phyloP scores from a whole-genome alignment of 1,140 invertebrate genomes.

The Lepidurus arcticus region DNA sequence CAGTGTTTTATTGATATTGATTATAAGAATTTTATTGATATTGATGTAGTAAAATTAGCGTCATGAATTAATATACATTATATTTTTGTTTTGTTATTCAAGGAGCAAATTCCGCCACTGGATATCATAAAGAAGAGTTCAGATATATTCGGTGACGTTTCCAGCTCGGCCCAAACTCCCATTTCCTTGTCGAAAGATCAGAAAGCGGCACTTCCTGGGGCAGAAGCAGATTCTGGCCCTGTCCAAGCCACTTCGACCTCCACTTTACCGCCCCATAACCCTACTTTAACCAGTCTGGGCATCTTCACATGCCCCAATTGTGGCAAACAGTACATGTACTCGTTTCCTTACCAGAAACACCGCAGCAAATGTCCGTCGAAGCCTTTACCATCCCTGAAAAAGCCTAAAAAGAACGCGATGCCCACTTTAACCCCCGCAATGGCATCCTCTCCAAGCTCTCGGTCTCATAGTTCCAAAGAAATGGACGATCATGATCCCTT shows the following conservation, averaged over 20 bases:
- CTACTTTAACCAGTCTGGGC: not conserved
- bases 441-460: not conserved
- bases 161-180: not conserved
- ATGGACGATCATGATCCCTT: not conserved
- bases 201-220: not conserved
- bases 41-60: no score
- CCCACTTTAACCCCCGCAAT: not conserved
- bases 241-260: not conserved
- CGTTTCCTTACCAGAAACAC: not conserved
- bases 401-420: not conserved
- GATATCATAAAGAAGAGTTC: not conserved
- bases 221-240: not conserved
- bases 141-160: not conserved
- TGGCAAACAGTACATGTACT: conserved; percentile 21
- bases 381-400: not conserved
- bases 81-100: not conserved
- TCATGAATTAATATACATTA: no score
- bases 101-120: not conserved
- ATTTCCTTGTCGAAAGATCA: not conserved
- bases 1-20: no score
- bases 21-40: no score
- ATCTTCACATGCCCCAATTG: conserved; percentile 2
- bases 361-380: not conserved
- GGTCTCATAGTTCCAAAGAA: not conserved
- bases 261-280: not conserved